Conservation (phyloP, 1,140 invertebrate species). For the Cydia strobilella region DNA sequence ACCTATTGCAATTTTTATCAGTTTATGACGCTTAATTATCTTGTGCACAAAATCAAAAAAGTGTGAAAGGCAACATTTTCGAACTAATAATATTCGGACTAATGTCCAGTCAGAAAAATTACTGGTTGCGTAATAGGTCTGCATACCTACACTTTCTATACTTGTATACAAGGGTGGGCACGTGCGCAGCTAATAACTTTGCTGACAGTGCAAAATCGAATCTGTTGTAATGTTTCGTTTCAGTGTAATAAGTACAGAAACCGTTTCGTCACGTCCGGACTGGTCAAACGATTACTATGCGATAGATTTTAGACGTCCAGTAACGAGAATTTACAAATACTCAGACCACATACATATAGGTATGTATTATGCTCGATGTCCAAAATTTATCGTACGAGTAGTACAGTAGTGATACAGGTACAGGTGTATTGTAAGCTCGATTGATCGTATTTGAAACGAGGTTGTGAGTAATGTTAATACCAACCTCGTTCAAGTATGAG, state of each 20-base stretch:
- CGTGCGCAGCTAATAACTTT: background rate
- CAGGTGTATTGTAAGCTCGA: slow-evolving; percentile 39
- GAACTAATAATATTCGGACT: slow-evolving; percentile 8
- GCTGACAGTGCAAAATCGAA: background rate
- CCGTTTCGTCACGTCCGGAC: slow-evolving; percentile 18
- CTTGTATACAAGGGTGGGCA: background rate
- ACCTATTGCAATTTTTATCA: background rate
- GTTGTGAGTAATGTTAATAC: slow-evolving; percentile 44
- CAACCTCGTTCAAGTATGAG: slow-evolving; percentile 48
- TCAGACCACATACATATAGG: background rate
- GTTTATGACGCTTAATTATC: background rate
- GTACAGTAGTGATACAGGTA: slow-evolving; percentile 28
- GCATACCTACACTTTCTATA: background rate
- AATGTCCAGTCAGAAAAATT: background rate
- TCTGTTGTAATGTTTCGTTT: slow-evolving; percentile 5
- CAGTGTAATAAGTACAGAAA: slow-evolving; percentile 9
- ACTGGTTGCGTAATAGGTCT: background rate
- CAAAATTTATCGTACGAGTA: slow-evolving; percentile 30
- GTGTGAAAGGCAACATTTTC: background rate
- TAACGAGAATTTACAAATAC: background rate
- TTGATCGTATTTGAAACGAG: slow-evolving; percentile 49
- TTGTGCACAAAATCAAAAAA: too few species aligned
- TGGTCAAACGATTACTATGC: slow-evolving; percentile 20
- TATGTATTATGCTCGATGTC: background rate
- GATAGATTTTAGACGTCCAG: slow-evolving; percentile 2